Evolutionary conservation across 1,140 invertebrate species (phyloP), one percentile per base, ranked within the genome.

Genomic region (Drosophila trapezifrons): DNA sequence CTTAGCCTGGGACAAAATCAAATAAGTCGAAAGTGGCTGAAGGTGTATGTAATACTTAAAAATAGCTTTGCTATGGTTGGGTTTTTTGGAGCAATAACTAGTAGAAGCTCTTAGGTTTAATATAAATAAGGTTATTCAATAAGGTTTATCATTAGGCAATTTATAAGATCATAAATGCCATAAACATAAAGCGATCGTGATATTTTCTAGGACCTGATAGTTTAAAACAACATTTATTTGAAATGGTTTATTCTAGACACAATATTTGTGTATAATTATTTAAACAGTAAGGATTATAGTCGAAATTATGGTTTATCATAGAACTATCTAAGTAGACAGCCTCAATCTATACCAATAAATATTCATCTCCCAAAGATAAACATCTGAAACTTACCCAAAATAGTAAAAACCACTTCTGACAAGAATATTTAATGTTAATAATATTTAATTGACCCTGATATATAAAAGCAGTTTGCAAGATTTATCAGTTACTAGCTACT

Each of bases 41-140:
- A 32, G 47, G 47, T 51, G 27, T 51, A 32, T 18, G 49, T 52
- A 52, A 25, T 25, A 58, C 49, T 55, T 37, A 58, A 62, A 18
- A 62, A 18, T 37, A 59, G 29, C 54, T 63, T 27, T 17, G 17
- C 10, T 9, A 9, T 29, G 51, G 18, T n/a, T 57, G 2, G n/a
- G n/a, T 32, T 52, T 51, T 51, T 51, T 15, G 1, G 3, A 35
- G 12, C n/a, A 18, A 29, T n/a, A n/a, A 15, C 13, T 37, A 10
- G 10, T 18, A 8, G 5, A 13, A 0, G 18, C n/a, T 12, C 6
- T 12, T 2, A 29, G 17, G 25, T 17, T 29, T 3, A 3, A 12
- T 29, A 49, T n/a, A 18, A 18, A 18, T 51, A 4, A 4, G 0
- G 5, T 5, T 29, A 27, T 17, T 17, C 2, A 12, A 3, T 10